Evolutionary conservation across 2,888 invertebrate species (phyloP), one percentile per base, ranked within the genome.

Genomic region (Trissoscelio sp.): DNA sequence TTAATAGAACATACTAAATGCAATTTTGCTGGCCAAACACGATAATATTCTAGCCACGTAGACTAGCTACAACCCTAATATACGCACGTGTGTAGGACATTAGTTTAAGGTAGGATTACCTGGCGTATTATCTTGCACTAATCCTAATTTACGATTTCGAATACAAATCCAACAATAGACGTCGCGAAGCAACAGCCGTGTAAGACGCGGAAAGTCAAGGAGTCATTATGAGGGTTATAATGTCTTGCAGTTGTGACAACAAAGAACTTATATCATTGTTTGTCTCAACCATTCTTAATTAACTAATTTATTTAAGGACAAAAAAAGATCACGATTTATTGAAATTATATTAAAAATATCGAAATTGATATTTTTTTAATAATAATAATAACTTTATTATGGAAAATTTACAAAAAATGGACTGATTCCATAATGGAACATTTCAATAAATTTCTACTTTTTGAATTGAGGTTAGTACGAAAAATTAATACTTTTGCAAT

Each of bases 131-230:
- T 79, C 83, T 79, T 70, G 55, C 51, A 83, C 84, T 88, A 88
- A 88, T 86, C 87, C 88, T 87, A 87, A 88, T 88, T 88, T 88
- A 88, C 86, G 80, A 83, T 86, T 86, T 82, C 81, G 67, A 62
- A 72, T 72, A 81, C 79, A 75, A 78, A 83, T 81, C 60, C 24
- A 53, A 79, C 74, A 78, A 73, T 69, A 67, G 24, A 51, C 42
- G 34, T 24, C 58, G 58, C 44, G 12, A 20, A 42, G 42, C 48
- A 39, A 66, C 57, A 57, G 7, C 44, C 12, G 44, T 28, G 53
- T 75, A 64, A 81, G 62, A 72, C 64, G 48, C 37, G 16, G 70
- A 42, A 75, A 80, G 64, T 39, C 42, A 46, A 46, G n/a, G 6
- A 74, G 39, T 58, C 66, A 53, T 55, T 70, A 64, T 34, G 24